A percentile compares a stretch with the other conserved stretches of the same genome.
Conservation (phyloP, 2,888 invertebrate genomes). For the Watsonalla cultraria region DNA sequence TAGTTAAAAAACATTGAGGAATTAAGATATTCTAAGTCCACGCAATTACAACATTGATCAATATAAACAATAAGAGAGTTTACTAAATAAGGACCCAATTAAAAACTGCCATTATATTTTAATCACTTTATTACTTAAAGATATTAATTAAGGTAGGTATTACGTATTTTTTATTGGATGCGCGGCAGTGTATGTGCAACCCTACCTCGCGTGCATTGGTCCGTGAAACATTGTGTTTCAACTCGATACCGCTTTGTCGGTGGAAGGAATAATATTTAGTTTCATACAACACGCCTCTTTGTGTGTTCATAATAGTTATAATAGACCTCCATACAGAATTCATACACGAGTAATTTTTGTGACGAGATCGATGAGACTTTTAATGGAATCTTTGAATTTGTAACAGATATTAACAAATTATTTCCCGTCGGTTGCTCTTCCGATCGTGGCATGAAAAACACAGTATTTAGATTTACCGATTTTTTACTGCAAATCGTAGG, state of each 20-base stretch:
- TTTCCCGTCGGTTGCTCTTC: neutral
- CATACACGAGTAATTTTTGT: neutral
- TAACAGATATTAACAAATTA: neutral
- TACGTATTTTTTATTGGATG: too few relatives aligned
- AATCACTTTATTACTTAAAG: neutral
- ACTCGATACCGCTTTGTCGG: conserved; percentile 45
- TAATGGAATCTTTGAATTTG: conserved; percentile 1
- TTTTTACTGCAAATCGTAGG: too few relatives aligned
- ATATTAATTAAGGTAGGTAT: too few relatives aligned
- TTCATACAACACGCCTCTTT: conserved; percentile 39
- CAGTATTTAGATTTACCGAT: neutral
- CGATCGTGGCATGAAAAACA: neutral
- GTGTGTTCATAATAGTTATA: conserved; percentile 24
- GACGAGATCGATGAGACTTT: conserved; percentile 8
- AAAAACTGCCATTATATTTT: too few relatives aligned
- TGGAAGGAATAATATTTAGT: conserved; percentile 44
- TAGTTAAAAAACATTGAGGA: too few relatives aligned
- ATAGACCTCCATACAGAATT: neutral
- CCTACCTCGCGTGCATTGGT: conserved; percentile 25
- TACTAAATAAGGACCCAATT: too few relatives aligned
- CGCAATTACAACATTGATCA: too few relatives aligned
- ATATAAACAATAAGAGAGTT: too few relatives aligned
- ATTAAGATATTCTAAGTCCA: too few relatives aligned
- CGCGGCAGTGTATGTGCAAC: conserved; percentile 14
- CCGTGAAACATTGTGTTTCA: conserved; percentile 56